Evolutionary conservation across 2,888 invertebrate species (phyloP).

Genomic region (Ametastegia equiseti): DNA sequence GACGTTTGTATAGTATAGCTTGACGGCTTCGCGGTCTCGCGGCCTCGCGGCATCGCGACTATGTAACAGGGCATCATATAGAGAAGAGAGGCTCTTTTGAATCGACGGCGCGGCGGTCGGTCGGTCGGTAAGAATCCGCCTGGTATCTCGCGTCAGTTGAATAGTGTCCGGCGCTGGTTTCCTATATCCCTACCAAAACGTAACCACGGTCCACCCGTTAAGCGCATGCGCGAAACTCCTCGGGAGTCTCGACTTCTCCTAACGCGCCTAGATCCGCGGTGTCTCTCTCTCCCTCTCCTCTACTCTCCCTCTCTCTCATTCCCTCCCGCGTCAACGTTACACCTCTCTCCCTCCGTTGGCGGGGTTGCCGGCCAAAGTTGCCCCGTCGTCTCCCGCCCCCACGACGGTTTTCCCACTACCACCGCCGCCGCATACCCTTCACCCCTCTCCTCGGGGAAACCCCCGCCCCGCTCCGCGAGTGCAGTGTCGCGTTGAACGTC

Average conservation of each 20-base stretch:
- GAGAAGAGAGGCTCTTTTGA: conserved; percentile 55
- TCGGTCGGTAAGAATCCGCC: conserved; percentile 20
- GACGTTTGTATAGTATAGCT: no score
- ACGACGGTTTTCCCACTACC: conserved; percentile 52
- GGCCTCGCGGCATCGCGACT: conserved; percentile 47
- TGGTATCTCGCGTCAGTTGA: conserved; percentile 10
- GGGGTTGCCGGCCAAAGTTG: conserved; percentile 76
- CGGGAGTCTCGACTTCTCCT: conserved; percentile 56
- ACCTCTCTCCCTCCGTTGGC: conserved; percentile 71
- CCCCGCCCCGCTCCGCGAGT: conserved; percentile 71
- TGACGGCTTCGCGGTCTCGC: conserved; percentile 51
- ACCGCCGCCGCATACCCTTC: conserved; percentile 48
- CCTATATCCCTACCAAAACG: conserved; percentile 49
- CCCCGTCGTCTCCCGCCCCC: conserved; percentile 80
- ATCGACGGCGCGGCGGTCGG: no score
- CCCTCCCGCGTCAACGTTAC: conserved; percentile 80
- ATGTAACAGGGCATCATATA: conserved; percentile 52
- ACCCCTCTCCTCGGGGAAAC: conserved; percentile 57
- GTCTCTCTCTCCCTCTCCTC: conserved; percentile 74
- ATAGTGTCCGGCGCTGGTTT: conserved; percentile 36
- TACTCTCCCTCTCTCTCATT: conserved; percentile 79
- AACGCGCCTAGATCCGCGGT: conserved; percentile 65
- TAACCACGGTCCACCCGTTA: conserved; percentile 61
- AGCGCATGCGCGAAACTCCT: conserved; percentile 67
- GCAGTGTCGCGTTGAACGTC: conserved; percentile 76